These are phyloP conservation scores for Congeria kusceri DNA, from an alignment of 2,888 invertebrate species.

Conservation along the genomic window DNA sequence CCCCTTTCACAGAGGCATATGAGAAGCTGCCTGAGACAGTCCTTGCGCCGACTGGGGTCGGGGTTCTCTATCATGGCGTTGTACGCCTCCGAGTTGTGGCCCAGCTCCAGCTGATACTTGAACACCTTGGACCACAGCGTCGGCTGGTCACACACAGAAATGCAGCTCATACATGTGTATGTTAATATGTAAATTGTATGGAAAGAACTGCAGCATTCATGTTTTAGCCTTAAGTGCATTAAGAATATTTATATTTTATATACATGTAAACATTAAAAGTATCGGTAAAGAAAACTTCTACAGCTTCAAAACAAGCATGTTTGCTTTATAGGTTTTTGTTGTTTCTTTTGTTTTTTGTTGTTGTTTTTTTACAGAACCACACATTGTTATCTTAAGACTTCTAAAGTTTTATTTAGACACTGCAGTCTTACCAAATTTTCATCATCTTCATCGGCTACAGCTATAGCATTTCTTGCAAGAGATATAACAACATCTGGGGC, in stretches of 20 bases:
- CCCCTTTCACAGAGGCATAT: conserved; percentile 90
- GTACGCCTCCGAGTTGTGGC: conserved; percentile 91
- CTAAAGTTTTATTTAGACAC: no score
- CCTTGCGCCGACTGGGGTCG: conserved; percentile 88
- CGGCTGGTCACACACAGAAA: conserved; percentile 85
- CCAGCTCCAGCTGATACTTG: conserved; percentile 90
- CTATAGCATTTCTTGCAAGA: conserved; percentile 87
- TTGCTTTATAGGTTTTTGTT: no score
- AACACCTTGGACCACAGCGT: conserved; percentile 92
- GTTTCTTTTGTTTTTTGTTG: no score
- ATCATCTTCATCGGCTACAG: conserved; percentile 91
- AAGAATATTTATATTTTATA: no score
- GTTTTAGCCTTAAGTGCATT: no score
- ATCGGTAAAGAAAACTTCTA: no score
- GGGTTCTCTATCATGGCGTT: conserved; percentile 90
- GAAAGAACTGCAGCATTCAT: no score
- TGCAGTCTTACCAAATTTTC: conserved; percentile 88
- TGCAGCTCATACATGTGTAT: not conserved
- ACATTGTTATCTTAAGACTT: no score
- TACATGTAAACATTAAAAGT: no score
- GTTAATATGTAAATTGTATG: not conserved
- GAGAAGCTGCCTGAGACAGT: conserved; percentile 91
- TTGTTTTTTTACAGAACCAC: no score
- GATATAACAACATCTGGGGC: conserved; percentile 90
- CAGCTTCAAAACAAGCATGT: no score